These are phyloP conservation scores for Telenomus remus DNA, from an alignment of 1,140 invertebrate species.

Conservation along the genomic window DNA sequence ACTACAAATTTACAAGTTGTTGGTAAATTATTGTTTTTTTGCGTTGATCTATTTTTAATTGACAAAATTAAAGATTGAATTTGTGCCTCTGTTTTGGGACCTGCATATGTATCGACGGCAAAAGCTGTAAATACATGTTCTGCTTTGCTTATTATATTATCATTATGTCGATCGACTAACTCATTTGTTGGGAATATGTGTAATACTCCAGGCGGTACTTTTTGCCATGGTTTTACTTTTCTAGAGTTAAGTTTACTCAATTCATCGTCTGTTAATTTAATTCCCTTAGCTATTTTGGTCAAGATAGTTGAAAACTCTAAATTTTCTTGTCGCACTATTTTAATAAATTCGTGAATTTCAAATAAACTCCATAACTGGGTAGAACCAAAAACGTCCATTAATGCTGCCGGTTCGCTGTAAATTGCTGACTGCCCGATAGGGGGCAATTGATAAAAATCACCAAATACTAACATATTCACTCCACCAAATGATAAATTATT, in stretches of 20 bases:
- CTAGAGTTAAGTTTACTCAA: neutral
- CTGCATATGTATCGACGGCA: constrained; percentile 1
- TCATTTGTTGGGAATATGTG: constrained; percentile 7
- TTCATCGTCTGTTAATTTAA: constrained; percentile 32
- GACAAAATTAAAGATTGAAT: too few species aligned
- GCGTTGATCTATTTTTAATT: neutral
- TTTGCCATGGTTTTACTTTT: neutral
- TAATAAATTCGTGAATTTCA: constrained; percentile 52
- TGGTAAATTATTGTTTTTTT: constrained; percentile 1
- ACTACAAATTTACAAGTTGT: constrained; percentile 13
- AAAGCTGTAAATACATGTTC: constrained; percentile 2
- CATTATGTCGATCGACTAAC: constrained; percentile 4
- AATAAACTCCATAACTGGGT: constrained; percentile 46
- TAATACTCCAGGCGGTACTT: neutral
- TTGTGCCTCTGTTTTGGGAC: neutral
- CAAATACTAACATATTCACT: constrained; percentile 54
- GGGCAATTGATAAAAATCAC: constrained; percentile 56
- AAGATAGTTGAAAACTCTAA: constrained; percentile 49
- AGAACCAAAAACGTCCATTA: constrained; percentile 11
- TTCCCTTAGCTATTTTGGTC: constrained; percentile 36
- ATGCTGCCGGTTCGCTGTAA: constrained; percentile 26
- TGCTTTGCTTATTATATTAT: neutral
- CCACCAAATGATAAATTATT: constrained; percentile 55
- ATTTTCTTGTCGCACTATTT: constrained; percentile 60
- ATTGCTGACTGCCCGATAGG: constrained; percentile 45